Evolutionary conservation across 2,888 invertebrate genomes (phyloP).

Genomic region (Ceratothoa steindachneri): DNA sequence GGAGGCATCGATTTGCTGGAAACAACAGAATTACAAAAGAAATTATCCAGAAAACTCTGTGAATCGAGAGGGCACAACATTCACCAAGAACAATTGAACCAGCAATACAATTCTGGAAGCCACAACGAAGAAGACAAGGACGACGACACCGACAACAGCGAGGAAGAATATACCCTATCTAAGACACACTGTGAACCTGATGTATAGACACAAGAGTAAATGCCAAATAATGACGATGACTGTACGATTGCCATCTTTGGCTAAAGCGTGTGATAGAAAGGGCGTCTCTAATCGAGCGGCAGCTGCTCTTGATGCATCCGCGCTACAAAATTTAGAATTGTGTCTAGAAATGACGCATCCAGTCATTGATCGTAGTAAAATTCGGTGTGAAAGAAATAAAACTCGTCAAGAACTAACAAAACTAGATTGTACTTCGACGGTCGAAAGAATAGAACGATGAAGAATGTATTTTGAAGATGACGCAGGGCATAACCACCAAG

Average conservation of each 20-base stretch:
- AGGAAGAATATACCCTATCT: not conserved
- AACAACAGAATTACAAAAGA: conserved; percentile 1
- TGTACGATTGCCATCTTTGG: conserved; percentile 6
- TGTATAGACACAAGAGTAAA: not conserved
- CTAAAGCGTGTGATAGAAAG: conserved; percentile 4
- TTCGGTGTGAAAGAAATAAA: not conserved
- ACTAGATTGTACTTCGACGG: not conserved
- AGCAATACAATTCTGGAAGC: conserved; percentile 8
- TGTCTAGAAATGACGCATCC: not conserved
- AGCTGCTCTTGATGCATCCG: not conserved
- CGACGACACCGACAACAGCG: conserved; percentile 4
- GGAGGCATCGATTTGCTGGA: conserved; percentile 3
- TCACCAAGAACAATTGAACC: conserved; percentile 4
- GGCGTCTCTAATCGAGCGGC: not conserved
- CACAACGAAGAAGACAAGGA: conserved; percentile 4
- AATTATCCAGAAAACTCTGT: not conserved
- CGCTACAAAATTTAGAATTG: not conserved
- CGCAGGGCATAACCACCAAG: not conserved
- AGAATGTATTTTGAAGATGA: not conserved
- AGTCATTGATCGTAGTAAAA: not conserved
- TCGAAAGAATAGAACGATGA: not conserved
- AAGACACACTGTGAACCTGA: conserved; percentile 4
- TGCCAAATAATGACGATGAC: conserved; percentile 1
- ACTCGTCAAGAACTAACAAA: not conserved
- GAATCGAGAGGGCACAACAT: conserved; percentile 11